Percentiles rank a stretch among this genome's conserved stretches.
phyloP scores from a whole-genome alignment of 1,140 invertebrate genomes.

The Popillia japonica region DNA sequence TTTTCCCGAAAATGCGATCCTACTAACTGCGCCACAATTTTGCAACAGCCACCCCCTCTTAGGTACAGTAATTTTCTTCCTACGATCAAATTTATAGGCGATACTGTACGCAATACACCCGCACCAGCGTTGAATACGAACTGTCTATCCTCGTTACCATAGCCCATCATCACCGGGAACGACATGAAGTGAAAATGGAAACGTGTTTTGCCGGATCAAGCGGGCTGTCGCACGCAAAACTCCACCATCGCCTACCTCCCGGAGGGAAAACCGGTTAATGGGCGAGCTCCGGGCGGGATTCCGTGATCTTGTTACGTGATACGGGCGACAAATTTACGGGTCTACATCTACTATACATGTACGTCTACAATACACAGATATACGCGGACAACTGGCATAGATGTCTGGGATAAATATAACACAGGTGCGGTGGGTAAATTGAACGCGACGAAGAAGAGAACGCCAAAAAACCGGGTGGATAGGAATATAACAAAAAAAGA shows the following conservation, averaged over 20 bases:
- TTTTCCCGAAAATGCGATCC: too few relatives aligned
- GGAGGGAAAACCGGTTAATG: background rate
- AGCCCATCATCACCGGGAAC: background rate
- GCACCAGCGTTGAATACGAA: too few relatives aligned
- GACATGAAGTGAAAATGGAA: constrained; percentile 3
- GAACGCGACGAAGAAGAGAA: background rate
- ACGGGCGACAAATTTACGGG: background rate
- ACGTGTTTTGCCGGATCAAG: background rate
- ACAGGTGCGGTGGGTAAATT: constrained; percentile 2
- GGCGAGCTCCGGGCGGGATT: background rate
- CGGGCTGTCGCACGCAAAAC: constrained; percentile 2
- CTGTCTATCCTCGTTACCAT: background rate
- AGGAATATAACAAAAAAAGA: background rate
- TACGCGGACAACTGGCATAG: background rate
- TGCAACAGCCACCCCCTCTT: too few relatives aligned
- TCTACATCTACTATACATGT: background rate
- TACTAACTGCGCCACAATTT: too few relatives aligned
- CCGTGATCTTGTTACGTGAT: constrained; percentile 17
- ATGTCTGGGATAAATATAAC: background rate
- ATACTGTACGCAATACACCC: too few relatives aligned
- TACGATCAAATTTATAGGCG: too few relatives aligned
- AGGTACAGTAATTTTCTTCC: too few relatives aligned
- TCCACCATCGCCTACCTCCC: background rate
- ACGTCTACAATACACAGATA: background rate
- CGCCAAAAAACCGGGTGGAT: background rate